A percentile compares a stretch with the other conserved stretches of the same genome.
Conservation (phyloP, 2,888 invertebrate species). For the Spatulosminthurus flaviceps region DNA sequence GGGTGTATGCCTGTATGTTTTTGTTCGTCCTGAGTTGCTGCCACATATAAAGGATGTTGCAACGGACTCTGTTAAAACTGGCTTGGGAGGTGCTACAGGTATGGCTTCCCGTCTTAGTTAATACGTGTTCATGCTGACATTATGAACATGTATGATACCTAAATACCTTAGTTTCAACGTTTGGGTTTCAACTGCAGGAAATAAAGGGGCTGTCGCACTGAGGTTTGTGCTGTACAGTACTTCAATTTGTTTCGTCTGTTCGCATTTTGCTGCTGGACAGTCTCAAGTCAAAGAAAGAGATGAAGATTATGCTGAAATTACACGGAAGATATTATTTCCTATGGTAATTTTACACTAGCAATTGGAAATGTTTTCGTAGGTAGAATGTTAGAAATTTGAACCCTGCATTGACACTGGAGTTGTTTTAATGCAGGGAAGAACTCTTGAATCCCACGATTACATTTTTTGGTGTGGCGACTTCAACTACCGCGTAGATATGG, state of each 20-base stretch:
- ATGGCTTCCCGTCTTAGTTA: constrained; percentile 30
- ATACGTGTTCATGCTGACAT: neutral
- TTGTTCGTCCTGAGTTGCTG: constrained; percentile 87
- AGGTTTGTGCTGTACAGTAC: constrained; percentile 90
- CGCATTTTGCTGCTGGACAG: constrained; percentile 99
- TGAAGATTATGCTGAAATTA: constrained; percentile 95
- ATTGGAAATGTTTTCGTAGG: too few relatives aligned
- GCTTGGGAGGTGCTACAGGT: constrained; percentile 94
- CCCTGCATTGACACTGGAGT: neutral
- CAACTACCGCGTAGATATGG: constrained; percentile 96
- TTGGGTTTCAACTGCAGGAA: constrained; percentile 70
- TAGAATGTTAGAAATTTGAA: too few relatives aligned
- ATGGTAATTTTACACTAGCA: too few relatives aligned
- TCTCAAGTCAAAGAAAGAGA: constrained; percentile 94
- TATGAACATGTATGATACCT: constrained; percentile 17
- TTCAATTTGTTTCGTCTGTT: constrained; percentile 96
- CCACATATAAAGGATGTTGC: constrained; percentile 92
- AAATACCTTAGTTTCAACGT: neutral
- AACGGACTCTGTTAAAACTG: constrained; percentile 96
- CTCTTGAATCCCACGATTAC: constrained; percentile 94
- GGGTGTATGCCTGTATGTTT: constrained; percentile 96
- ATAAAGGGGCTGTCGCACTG: constrained; percentile 96
- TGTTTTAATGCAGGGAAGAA: constrained; percentile 74
- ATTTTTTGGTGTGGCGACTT: constrained; percentile 99
- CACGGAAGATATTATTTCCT: constrained; percentile 86